phyloP scores from a whole-genome alignment of 2,113 vertebrate genomes.

The Rattus rattus region DNA sequence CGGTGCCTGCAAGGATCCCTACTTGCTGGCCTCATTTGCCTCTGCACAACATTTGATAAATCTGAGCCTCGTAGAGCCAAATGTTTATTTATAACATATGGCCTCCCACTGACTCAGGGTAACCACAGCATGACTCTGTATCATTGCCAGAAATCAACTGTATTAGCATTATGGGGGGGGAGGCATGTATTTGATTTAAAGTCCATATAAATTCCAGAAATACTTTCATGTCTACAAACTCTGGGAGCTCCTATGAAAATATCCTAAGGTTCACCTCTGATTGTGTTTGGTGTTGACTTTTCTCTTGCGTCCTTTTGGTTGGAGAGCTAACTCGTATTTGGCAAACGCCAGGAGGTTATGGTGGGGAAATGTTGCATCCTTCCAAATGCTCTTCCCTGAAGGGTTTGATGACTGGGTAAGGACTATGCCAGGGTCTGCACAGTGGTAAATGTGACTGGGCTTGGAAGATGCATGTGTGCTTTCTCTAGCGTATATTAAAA shows the following conservation, averaged over 20 bases:
- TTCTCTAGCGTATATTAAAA: neutral
- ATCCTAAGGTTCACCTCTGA: constrained; percentile 41
- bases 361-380: neutral
- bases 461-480: neutral
- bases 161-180: constrained; percentile 46
- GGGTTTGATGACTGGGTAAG: neutral
- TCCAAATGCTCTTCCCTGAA: neutral
- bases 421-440: neutral
- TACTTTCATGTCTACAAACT: constrained; percentile 40
- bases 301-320: neutral
- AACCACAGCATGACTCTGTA: constrained; percentile 71
- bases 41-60: constrained; percentile 82
- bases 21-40: constrained; percentile 84
- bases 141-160: constrained; percentile 59
- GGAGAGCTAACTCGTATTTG: constrained; percentile 12
- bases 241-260: neutral
- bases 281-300: neutral
- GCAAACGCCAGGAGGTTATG: neutral
- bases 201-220: constrained; percentile 39
- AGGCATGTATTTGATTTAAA: constrained; percentile 29
- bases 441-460: neutral
- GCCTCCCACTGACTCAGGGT: constrained; percentile 65
- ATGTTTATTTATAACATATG: constrained; percentile 87
- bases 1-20: constrained; percentile 59
- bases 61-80: constrained; percentile 84